phyloP scores from a whole-genome alignment of 2,888 invertebrate species.

The Oscheius myriophilus region DNA sequence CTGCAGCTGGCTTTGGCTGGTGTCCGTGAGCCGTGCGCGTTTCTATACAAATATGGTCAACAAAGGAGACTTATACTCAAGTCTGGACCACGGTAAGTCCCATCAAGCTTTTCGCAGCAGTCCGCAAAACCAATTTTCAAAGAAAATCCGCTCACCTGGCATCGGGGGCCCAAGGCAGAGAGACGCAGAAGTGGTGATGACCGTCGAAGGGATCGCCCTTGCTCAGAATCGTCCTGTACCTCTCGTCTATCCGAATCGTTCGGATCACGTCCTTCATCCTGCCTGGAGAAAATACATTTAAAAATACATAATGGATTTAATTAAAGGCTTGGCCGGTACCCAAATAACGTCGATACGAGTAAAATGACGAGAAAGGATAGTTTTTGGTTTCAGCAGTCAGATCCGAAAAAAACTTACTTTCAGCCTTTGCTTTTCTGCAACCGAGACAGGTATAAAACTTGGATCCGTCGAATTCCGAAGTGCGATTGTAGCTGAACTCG shows the following conservation, averaged over 20 bases:
- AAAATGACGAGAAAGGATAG: too few species aligned
- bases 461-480: constrained; percentile 36
- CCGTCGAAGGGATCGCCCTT: constrained; percentile 49
- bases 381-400: too few species aligned
- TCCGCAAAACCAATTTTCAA: background rate
- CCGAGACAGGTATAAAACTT: constrained; percentile 51
- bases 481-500: constrained; percentile 52
- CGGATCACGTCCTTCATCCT: constrained; percentile 49
- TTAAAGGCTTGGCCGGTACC: too few species aligned
- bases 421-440: constrained; percentile 50
- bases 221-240: constrained; percentile 38
- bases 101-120: too few species aligned
- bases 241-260: constrained; percentile 49
- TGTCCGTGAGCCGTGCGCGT: too few species aligned
- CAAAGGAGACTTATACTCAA: too few species aligned
- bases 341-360: too few species aligned
- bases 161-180: constrained; percentile 24
- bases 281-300: constrained; percentile 32
- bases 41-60: too few species aligned
- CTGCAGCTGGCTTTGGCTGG: too few species aligned
- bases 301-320: too few species aligned
- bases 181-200: constrained; percentile 50
- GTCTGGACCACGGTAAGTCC: too few species aligned
- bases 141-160: background rate
- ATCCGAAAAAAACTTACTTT: constrained; percentile 36